A percentile compares a stretch with the other conserved stretches of the same genome.
Conservation (phyloP, 1,140 invertebrate species). For the Zaprionus gabonicus region DNA sequence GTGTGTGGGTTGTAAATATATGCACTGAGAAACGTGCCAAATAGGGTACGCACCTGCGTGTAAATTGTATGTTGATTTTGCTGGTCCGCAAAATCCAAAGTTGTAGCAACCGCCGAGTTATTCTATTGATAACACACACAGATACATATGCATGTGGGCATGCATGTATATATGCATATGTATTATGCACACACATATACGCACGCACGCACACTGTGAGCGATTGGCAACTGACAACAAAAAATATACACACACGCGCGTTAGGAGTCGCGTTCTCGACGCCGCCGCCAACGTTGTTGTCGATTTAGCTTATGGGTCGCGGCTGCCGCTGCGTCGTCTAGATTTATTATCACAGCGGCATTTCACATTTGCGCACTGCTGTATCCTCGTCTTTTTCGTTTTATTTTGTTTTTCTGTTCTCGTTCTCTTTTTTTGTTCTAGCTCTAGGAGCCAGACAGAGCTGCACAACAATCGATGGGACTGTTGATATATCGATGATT, state of each 20-base stretch:
- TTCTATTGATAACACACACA: constrained; percentile 50
- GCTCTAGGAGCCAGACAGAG: constrained; percentile 24
- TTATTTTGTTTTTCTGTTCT: constrained; percentile 36
- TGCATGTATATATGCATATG: constrained; percentile 14
- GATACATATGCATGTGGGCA: background rate
- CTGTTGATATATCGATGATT: constrained; percentile 20
- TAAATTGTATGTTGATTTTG: constrained; percentile 84
- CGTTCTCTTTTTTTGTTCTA: constrained; percentile 35
- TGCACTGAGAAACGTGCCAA: constrained; percentile 2
- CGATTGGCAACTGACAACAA: constrained; percentile 47
- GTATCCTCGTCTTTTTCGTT: constrained; percentile 32
- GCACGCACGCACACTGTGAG: constrained; percentile 7
- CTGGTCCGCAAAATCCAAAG: constrained; percentile 26
- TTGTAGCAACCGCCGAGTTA: constrained; percentile 17
- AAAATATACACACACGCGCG: constrained; percentile 54
- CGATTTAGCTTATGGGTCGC: constrained; percentile 46
- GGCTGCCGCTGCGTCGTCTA: constrained; percentile 68
- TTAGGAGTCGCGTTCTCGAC: constrained; percentile 57
- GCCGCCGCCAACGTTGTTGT: constrained; percentile 56
- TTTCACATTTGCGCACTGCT: constrained; percentile 75
- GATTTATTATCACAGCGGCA: constrained; percentile 74
- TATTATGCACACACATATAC: constrained; percentile 25
- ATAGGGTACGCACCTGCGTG: constrained; percentile 91
- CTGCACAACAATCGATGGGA: constrained; percentile 35
- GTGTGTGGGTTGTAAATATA: background rate